Evolutionary conservation across 2,888 invertebrate species (phyloP).

Genomic region (Stenichneumon culpator): DNA sequence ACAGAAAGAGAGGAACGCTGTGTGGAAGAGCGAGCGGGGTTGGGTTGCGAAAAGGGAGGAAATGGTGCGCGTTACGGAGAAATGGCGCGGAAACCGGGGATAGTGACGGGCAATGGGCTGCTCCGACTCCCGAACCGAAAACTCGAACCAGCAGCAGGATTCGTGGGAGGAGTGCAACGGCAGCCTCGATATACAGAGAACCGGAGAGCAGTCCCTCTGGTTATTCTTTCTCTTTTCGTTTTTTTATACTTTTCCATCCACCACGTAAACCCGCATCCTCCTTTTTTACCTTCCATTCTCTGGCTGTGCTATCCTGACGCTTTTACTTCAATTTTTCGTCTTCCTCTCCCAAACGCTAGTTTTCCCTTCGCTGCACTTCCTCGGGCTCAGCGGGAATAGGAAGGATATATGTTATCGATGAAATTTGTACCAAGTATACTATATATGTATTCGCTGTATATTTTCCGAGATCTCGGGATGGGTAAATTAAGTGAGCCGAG

Average conservation of each 20-base stretch:
- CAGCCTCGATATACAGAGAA: constrained; percentile 50
- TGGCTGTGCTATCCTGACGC: constrained; percentile 36
- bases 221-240: constrained; percentile 58
- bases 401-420: constrained; percentile 54
- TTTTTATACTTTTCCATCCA: constrained; percentile 39
- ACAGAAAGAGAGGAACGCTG: constrained; percentile 63
- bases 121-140: constrained; percentile 73
- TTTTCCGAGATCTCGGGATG: constrained; percentile 8
- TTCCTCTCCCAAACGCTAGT: constrained; percentile 51
- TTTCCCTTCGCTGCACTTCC: constrained; percentile 64
- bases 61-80: constrained; percentile 85
- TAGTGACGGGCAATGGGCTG: constrained; percentile 83
- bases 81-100: constrained; percentile 85
- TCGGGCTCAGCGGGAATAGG: constrained; percentile 51
- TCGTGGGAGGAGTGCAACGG: constrained; percentile 70
- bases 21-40: constrained; percentile 70
- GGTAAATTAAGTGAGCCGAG: constrained; percentile 47
- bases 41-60: constrained; percentile 82
- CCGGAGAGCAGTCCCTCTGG: constrained; percentile 42
- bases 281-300: constrained; percentile 36
- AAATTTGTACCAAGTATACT: constrained; percentile 35
- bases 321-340: constrained; percentile 61
- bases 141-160: constrained; percentile 67
- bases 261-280: constrained; percentile 38
- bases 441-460: constrained; percentile 11